A percentile compares a stretch with the other conserved stretches of the same genome.
Conservation (phyloP, 2,888 invertebrate genomes). For the Protophormia terraenovae region DNA sequence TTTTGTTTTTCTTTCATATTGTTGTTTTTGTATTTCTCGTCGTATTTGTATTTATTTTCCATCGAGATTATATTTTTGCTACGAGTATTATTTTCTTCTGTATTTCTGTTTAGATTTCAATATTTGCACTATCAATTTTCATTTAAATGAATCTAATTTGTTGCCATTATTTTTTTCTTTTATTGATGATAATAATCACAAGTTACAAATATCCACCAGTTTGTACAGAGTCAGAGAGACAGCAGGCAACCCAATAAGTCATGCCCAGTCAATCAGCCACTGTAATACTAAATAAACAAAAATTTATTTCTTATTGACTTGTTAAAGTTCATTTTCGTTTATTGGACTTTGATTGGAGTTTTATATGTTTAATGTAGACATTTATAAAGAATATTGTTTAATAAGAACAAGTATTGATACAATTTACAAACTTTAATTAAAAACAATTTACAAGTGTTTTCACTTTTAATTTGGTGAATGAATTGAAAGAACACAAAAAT, state of each 20-base stretch:
- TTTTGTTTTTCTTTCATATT: background rate
- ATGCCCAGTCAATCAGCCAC: background rate
- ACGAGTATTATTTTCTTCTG: background rate
- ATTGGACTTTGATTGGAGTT: constrained; percentile 63
- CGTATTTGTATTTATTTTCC: constrained; percentile 5
- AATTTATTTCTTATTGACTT: constrained; percentile 18
- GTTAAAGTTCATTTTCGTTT: constrained; percentile 60
- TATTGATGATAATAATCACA: constrained; percentile 1
- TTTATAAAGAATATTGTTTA: background rate
- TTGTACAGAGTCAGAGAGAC: background rate
- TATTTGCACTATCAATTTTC: constrained; percentile 54
- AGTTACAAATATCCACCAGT: background rate
- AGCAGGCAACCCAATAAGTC: background rate
- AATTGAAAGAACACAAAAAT: background rate
- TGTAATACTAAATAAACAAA: constrained; percentile 32
- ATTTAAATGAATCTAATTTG: constrained; percentile 52
- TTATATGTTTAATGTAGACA: background rate
- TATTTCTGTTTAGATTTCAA: background rate
- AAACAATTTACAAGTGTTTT: constrained; percentile 15
- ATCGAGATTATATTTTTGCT: constrained; percentile 1
- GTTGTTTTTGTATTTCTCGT: background rate
- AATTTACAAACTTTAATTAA: background rate
- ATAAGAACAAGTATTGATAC: background rate
- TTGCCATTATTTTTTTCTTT: background rate
- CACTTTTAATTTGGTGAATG: background rate